These are phyloP conservation scores for Mnemiopsis leidyi DNA, from an alignment of 37 sponge, comb jelly and placozoan genomes.

Conservation along the genomic window DNA sequence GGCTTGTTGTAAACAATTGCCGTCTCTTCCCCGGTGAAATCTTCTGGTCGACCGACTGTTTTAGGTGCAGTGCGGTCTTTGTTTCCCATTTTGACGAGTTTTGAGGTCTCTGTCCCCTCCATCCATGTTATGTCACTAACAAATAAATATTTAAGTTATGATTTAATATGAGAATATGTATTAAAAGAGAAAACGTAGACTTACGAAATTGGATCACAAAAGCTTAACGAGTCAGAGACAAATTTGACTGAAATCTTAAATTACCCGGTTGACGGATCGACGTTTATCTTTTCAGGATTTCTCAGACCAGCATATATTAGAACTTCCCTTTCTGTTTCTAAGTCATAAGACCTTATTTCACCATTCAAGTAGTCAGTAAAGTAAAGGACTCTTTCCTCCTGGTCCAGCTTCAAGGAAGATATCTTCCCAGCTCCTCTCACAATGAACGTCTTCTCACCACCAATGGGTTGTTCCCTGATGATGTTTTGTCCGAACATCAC, in stretches of 20 bases:
- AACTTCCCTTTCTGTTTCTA: not conserved
- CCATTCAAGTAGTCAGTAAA: not conserved
- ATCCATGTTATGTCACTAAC: not conserved
- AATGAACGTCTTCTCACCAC: not conserved
- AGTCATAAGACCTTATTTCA: not conserved
- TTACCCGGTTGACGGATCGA: not conserved
- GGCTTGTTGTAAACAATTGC: not conserved
- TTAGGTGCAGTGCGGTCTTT: not conserved
- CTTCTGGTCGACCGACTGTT: not conserved
- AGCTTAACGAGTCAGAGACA: too few relatives aligned
- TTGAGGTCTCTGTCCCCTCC: not conserved
- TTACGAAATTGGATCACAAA: too few relatives aligned
- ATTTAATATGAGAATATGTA: not conserved
- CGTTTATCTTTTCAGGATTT: not conserved
- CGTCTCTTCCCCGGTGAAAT: not conserved
- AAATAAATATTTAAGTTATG: not conserved
- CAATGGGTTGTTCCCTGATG: not conserved
- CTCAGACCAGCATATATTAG: not conserved
- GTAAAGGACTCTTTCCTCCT: not conserved
- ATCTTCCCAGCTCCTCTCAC: not conserved
- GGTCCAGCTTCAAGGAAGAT: not conserved
- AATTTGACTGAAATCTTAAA: too few relatives aligned
- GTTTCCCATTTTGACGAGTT: not conserved
- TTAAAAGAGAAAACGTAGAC: too few relatives aligned
- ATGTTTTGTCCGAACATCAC: not conserved